These are phyloP conservation scores for Aegithalos caudatus DNA, from an alignment of 2,113 vertebrate genomes.

Conservation along the genomic window DNA sequence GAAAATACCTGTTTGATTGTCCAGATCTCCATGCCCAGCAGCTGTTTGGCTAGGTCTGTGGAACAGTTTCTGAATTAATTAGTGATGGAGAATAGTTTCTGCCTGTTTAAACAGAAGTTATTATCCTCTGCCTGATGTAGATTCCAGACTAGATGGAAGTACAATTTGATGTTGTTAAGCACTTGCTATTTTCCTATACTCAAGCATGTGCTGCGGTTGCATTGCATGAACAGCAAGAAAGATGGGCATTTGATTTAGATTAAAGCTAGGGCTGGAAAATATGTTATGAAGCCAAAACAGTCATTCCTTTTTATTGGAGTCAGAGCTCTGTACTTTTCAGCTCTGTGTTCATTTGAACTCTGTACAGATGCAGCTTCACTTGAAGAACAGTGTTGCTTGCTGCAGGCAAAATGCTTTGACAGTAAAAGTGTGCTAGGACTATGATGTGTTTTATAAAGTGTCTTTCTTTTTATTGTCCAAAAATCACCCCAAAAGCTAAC, in stretches of 20 bases:
- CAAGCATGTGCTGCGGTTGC: constrained; percentile 1
- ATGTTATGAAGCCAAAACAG: constrained; percentile 31
- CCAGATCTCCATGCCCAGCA: constrained; percentile 10
- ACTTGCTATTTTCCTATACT: constrained; percentile 51
- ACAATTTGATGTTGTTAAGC: constrained; percentile 26
- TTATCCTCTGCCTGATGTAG: constrained; percentile 37
- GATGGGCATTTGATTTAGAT: constrained; percentile 59
- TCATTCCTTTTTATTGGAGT: constrained; percentile 24
- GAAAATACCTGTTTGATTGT: constrained; percentile 4
- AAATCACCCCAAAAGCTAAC: not conserved
- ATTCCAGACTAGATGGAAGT: constrained; percentile 49
- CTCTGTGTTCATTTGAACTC: constrained; percentile 21
- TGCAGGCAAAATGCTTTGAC: constrained; percentile 34
- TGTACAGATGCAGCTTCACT: not conserved
- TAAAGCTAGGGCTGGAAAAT: constrained; percentile 49
- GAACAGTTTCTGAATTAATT: constrained; percentile 41
- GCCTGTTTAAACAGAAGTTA: constrained; percentile 40
- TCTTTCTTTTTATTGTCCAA: constrained; percentile 9
- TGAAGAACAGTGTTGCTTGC: not conserved
- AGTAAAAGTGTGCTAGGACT: not conserved
- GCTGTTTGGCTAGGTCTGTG: constrained; percentile 5
- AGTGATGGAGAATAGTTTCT: constrained; percentile 34
- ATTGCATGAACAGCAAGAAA: constrained; percentile 18
- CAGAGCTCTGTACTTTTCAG: constrained; percentile 31
- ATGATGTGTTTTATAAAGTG: constrained; percentile 25